phyloP scores from a whole-genome alignment of 2,113 vertebrate genomes.

The Aix galericulata region DNA sequence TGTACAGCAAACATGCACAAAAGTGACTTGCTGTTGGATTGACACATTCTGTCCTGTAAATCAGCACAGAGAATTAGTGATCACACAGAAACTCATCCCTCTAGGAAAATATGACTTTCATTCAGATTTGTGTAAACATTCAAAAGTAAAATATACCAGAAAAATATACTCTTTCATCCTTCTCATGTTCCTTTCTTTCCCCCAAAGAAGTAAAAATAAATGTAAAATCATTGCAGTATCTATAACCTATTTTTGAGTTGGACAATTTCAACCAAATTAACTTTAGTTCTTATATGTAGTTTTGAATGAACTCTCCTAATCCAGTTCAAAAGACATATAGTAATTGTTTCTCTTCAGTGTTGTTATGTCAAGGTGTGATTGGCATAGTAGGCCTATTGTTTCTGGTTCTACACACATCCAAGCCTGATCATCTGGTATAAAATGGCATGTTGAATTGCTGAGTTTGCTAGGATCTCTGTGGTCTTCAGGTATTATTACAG shows the following conservation, averaged over 20 bases:
- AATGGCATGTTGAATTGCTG: not conserved
- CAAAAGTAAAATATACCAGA: not conserved
- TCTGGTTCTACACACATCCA: not conserved
- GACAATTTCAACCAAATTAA: not conserved
- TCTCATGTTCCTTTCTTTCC: not conserved
- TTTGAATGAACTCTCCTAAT: not conserved
- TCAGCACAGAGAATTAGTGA: slow-evolving; percentile 44
- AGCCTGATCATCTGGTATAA: not conserved
- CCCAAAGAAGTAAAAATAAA: not conserved
- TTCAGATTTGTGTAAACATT: not conserved
- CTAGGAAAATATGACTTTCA: slow-evolving; percentile 21
- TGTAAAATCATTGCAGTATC: not conserved
- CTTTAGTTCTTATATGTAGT: not conserved
- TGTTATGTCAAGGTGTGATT: not conserved
- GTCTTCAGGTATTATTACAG: not conserved
- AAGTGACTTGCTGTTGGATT: slow-evolving; percentile 47
- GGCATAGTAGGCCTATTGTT: not conserved
- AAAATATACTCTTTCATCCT: not conserved
- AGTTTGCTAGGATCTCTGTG: not conserved
- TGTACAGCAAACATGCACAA: not conserved
- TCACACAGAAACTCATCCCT: slow-evolving; percentile 57
- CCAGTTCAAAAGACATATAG: not conserved
- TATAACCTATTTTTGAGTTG: not conserved
- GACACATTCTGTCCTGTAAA: slow-evolving; percentile 56
- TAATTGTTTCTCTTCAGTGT: not conserved